phyloP scores from a whole-genome alignment of 2,797 vertebrate genomes.

The Anguilla anguilla region DNA sequence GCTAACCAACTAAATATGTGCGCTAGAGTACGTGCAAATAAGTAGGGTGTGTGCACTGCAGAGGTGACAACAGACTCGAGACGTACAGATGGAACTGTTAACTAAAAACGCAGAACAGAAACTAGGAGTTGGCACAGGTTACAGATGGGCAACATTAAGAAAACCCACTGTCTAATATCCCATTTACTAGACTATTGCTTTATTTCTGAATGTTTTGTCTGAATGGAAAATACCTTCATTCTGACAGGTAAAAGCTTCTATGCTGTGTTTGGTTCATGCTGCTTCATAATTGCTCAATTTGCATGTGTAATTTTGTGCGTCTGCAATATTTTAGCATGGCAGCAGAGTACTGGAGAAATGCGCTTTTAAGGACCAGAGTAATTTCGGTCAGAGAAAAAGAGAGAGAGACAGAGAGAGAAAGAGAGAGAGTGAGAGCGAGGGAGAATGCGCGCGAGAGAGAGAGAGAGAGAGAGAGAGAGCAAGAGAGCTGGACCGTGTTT shows the following conservation, averaged over 20 bases:
- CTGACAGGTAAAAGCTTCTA: not conserved
- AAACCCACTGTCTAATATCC: not conserved
- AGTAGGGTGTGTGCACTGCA: constrained; percentile 16
- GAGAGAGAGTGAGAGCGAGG: not conserved
- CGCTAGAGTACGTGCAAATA: constrained; percentile 47
- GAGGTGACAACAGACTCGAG: constrained; percentile 7
- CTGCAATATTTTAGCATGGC: not conserved
- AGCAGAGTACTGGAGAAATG: not conserved
- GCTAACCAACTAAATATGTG: constrained; percentile 36
- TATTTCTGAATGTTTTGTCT: not conserved
- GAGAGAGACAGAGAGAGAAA: not conserved
- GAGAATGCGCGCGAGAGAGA: not conserved
- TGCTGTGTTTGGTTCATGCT: constrained; percentile 14
- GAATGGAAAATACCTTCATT: constrained; percentile 20
- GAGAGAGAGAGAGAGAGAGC: not conserved
- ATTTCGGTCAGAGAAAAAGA: not conserved
- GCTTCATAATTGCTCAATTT: constrained; percentile 22
- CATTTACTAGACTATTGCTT: not conserved
- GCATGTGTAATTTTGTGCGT: not conserved
- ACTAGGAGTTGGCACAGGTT: constrained; percentile 30
- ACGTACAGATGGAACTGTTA: constrained; percentile 27
- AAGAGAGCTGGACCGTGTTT: not conserved
- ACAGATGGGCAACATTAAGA: not conserved
- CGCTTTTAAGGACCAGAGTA: not conserved
- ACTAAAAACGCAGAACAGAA: constrained; percentile 59